These are phyloP conservation scores for Cancer borealis DNA, from an alignment of 2,888 invertebrate genomes.

Conservation along the genomic window DNA sequence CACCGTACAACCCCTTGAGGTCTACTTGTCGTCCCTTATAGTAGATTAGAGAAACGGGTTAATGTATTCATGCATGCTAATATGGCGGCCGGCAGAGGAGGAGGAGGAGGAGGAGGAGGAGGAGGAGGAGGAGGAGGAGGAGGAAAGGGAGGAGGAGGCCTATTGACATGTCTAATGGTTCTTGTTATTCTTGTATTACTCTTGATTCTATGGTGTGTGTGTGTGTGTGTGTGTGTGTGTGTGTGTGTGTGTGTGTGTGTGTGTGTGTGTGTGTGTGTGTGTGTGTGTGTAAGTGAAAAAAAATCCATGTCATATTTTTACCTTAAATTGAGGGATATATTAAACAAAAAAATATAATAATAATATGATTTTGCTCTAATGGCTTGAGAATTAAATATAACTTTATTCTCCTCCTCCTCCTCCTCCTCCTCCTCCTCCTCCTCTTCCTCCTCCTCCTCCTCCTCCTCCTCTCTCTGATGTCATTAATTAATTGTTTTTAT, in stretches of 20 bases:
- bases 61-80: constrained; percentile 17
- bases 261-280: background rate
- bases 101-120: background rate
- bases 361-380: background rate
- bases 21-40: background rate
- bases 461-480: background rate
- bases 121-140: background rate
- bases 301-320: background rate
- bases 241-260: background rate
- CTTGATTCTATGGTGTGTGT: background rate
- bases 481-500: background rate
- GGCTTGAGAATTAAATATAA: background rate
- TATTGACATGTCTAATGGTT: background rate
- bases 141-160: background rate
- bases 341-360: background rate
- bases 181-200: background rate
- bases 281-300: background rate
- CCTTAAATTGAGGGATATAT: background rate
- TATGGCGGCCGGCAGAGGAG: background rate
- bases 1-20: background rate
- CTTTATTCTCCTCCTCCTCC: background rate
- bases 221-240: background rate
- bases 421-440: too few relatives aligned
- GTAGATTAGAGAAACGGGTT: background rate
- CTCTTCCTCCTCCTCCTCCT: too few relatives aligned